Base-by-base conservation (phyloP, 2,888 invertebrate species). In the Tetragnatha montana region DNA sequence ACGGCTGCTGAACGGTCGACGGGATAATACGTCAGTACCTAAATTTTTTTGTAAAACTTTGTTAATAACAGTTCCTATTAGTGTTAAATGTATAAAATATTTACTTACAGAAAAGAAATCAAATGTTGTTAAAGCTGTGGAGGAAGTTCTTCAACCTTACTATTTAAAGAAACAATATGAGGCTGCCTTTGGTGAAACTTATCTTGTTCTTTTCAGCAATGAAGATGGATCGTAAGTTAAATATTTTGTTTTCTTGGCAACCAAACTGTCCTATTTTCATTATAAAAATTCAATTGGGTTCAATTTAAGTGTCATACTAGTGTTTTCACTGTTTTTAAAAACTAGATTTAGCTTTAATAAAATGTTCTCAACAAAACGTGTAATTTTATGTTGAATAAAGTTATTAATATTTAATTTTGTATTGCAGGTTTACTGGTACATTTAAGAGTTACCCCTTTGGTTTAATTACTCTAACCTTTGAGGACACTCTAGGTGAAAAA, bases 361-460 rank as follows among this genome's bases (percentile, higher is more conserved):
- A 35, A 35, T 35, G 35, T 35, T 35, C 35, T 35, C 35, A 35
- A 35, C 35, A 2, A 35, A 35, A 35, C 1, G 35, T 4, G 35
- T 35, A 35, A 50, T 71, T n/a, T 6, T 6, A 71, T 71, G 21
- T 71, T 19, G 14, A 71, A 71, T 71, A 68, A 68, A n/a, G 12
- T 73, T 73, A 50, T 71, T 17, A 71, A 7, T 71, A 21, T 60
- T 19, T 22, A 35, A 60, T 74, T 74, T 51, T 69, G 8, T 60
- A 14, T 85, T 79, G 47, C 51, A 91, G 91, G 49, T 74, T 89
- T 60, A 86, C 88, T n/a, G 82, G 82, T 8, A 74, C 22, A 21
- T 60, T 91, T 14, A 91, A 89, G 80, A 87, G 79, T 22, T 91
- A 88, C 14, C 86, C 88, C n/a, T 81, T 76, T 82, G 91, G 91